Base-by-base conservation (phyloP, 2,888 invertebrate species). In the Pollenia labialis region DNA sequence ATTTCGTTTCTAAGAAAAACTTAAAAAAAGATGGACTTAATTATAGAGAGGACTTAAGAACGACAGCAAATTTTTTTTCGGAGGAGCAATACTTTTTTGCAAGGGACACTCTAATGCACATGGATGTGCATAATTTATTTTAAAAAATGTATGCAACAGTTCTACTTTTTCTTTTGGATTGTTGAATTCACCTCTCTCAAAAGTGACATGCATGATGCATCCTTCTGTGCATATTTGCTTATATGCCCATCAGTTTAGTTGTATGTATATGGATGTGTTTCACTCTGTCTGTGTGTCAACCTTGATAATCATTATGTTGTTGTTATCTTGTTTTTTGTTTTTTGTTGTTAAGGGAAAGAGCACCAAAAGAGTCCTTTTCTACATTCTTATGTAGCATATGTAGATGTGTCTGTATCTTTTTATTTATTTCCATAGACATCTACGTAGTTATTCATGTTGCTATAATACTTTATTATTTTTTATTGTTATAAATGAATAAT, bases 231-330 rank as follows among this genome's bases (percentile, higher is more conserved):
- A 14, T 12, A 12, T 32, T 50, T 40, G 68, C 23, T 58, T 58
- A 58, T 40, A 40, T 69, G 50, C 11, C 7, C 0, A 1, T n/a
- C n/a, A n/a, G 72, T 46, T 14, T 46, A 12, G 46, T 7, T 66
- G 50, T 64, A 23, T 52, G 2, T 16, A 12, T 0, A 32, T 58
- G n/a, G 1, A 2, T 58, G 40, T 60, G 58, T 18, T 46, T 18
- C 56, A 16, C 23, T 42, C 46, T 85, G 85, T 71, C 54, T 76
- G 69, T 71, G 64, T 81, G 76, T 76, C 85, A 81, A 72, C 80
- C 85, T 85, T 85, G 81, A 76, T 85, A 81, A 76, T 85, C 75
- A 80, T 80, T 68, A 85, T 75, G 71, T 81, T 85, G 69, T 81
- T 76, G 76, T 85, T 72, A 72, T 81, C 60, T 54, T 74, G 14